Conservation (phyloP, 2,113 vertebrate genomes). For the Pseudopodoces humilis region DNA sequence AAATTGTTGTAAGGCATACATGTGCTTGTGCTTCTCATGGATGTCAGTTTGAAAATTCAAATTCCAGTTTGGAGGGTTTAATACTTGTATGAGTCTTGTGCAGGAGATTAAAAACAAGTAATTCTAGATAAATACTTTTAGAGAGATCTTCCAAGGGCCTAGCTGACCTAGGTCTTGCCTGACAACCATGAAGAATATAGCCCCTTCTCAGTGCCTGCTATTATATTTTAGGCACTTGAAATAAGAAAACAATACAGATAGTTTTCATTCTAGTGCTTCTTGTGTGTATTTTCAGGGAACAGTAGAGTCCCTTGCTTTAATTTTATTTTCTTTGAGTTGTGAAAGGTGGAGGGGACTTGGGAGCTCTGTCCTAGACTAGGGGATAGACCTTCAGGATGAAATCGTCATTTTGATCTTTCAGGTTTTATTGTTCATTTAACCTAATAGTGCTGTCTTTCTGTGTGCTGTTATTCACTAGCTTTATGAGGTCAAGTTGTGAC, state of each 20-base stretch:
- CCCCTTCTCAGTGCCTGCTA: not conserved
- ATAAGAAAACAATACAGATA: not conserved
- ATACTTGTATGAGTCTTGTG: not conserved
- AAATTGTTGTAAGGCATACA: not conserved
- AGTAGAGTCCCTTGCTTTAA: not conserved
- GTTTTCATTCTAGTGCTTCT: not conserved
- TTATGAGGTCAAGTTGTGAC: not conserved
- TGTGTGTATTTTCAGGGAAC: not conserved
- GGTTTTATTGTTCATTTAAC: not conserved
- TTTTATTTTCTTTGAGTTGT: not conserved
- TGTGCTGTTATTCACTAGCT: not conserved
- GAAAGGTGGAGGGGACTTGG: fast-evolving
- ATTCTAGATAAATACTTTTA: not conserved
- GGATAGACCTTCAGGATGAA: not conserved
- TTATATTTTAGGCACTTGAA: not conserved
- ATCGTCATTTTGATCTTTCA: not conserved
- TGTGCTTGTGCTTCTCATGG: not conserved
- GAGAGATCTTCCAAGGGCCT: not conserved
- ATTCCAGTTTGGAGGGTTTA: not conserved
- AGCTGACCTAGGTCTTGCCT: not conserved
- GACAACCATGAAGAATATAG: not conserved
- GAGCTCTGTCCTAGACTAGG: not conserved
- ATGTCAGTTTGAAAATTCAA: not conserved
- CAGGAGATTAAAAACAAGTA: not conserved
- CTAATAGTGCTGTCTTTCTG: not conserved